Evolutionary conservation across 35 echinoderm and acorn worm species (phyloP).

Genomic region (Diadema setosum): DNA sequence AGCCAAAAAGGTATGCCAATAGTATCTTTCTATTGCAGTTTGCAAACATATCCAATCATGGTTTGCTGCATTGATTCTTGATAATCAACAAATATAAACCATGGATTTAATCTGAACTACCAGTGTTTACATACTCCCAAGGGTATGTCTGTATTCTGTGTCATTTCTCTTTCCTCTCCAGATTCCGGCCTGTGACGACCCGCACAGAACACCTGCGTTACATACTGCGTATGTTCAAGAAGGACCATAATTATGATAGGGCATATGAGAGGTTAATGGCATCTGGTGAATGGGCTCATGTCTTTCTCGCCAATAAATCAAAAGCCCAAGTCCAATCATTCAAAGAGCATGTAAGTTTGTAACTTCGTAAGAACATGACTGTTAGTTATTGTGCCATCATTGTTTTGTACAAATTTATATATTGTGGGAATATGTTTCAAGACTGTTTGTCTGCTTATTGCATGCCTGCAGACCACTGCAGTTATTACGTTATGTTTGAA

Average conservation of each 20-base stretch:
- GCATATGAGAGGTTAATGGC: constrained; percentile 65
- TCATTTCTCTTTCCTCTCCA: background rate
- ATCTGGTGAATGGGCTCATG: constrained; percentile 76
- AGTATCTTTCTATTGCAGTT: too few relatives aligned
- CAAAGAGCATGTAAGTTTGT: constrained; percentile 95
- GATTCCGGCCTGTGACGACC: constrained; percentile 73
- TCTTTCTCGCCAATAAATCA: constrained; percentile 82
- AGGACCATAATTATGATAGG: constrained; percentile 64
- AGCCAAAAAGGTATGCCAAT: too few relatives aligned
- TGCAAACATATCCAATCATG: too few relatives aligned
- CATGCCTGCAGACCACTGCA: background rate
- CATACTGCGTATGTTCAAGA: constrained; percentile 59
- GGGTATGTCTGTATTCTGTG: too few relatives aligned
- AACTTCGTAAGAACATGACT: too few relatives aligned
- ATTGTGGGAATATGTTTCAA: background rate
- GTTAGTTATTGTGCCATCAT: background rate
- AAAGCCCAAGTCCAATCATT: constrained; percentile 71
- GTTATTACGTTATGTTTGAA: background rate
- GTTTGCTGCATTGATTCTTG: too few relatives aligned
- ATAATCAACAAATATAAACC: too few relatives aligned
- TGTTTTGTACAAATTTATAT: background rate
- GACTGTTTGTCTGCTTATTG: too few relatives aligned
- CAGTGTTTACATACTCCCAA: too few relatives aligned
- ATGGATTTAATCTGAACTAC: too few relatives aligned
- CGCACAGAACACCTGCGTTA: constrained; percentile 52